These are phyloP conservation scores for Stenodera caucasica DNA, from an alignment of 2,888 invertebrate species.

Conservation along the genomic window DNA sequence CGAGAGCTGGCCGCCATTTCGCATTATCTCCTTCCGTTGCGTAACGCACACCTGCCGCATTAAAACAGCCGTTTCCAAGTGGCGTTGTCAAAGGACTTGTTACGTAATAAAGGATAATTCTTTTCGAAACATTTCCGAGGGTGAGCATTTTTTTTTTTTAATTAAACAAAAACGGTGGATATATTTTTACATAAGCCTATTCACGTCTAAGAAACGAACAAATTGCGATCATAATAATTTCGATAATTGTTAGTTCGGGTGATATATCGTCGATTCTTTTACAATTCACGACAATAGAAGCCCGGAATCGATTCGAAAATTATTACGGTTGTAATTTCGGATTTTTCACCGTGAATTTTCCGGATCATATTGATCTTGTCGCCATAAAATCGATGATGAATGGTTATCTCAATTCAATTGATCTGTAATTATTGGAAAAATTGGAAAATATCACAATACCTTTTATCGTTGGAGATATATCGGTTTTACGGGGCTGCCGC, in stretches of 20 bases:
- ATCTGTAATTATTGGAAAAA: too few relatives aligned
- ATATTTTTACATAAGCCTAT: too few relatives aligned
- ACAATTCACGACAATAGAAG: neutral
- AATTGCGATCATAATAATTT: neutral
- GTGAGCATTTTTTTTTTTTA: neutral
- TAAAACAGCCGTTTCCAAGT: slow-evolving; percentile 18
- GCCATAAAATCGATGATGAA: neutral
- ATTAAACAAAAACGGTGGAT: neutral
- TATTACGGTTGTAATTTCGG: neutral
- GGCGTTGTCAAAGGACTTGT: slow-evolving; percentile 12
- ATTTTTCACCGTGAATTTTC: neutral
- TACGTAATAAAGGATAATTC: slow-evolving; percentile 16
- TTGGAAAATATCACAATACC: too few relatives aligned
- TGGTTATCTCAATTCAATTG: too few relatives aligned
- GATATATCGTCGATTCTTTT: neutral
- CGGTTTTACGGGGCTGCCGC: too few relatives aligned
- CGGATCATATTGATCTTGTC: neutral
- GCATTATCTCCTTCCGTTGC: slow-evolving; percentile 25
- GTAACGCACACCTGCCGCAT: slow-evolving; percentile 23
- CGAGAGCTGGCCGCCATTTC: slow-evolving; percentile 17
- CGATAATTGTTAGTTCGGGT: neutral
- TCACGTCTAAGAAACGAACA: neutral
- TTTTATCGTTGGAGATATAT: too few relatives aligned
- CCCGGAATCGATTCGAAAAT: neutral
- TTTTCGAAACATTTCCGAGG: neutral